Percentiles rank a stretch among this genome's conserved stretches.
Conservation (phyloP, 2,888 invertebrate species). For the Acanthosepion esculentum region DNA sequence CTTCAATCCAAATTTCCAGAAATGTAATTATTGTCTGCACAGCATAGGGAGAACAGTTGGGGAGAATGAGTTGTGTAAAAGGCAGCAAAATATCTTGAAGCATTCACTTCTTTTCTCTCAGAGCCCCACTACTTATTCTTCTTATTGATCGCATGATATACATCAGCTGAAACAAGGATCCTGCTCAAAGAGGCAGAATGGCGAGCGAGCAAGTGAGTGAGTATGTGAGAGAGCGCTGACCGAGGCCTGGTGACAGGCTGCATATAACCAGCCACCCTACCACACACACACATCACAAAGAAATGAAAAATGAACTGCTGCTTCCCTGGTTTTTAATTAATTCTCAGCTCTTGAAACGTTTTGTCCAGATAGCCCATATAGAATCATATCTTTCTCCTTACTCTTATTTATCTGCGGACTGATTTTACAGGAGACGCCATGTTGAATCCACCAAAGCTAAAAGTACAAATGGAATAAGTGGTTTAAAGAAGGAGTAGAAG, state of each 20-base stretch:
- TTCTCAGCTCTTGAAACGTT: conserved; percentile 33
- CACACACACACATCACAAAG: conserved; percentile 20
- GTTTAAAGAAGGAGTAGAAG: not conserved
- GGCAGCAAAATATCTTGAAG: conserved; percentile 5
- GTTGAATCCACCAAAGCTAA: conserved; percentile 33
- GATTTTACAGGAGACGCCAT: not conserved
- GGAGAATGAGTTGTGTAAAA: conserved; percentile 2
- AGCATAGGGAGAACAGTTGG: not conserved
- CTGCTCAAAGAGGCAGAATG: conserved; percentile 1
- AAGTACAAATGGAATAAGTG: conserved; percentile 33
- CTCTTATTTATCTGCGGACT: conserved; percentile 23
- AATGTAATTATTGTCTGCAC: conserved; percentile 33
- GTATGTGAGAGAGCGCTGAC: not conserved
- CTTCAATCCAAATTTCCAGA: conserved; percentile 33
- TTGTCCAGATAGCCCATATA: conserved; percentile 33
- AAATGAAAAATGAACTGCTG: conserved; percentile 33
- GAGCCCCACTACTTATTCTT: conserved; percentile 22
- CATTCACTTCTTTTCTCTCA: conserved; percentile 17
- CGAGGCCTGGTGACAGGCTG: conserved; percentile 33
- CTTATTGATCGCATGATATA: conserved; percentile 33
- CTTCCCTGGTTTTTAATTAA: conserved; percentile 33
- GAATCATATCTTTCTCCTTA: conserved; percentile 33
- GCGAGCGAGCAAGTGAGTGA: not conserved
- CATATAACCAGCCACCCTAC: not conserved
- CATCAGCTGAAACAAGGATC: not conserved